Evolutionary conservation across 2,797 vertebrate species (phyloP).

Genomic region (Bradypus variegatus): DNA sequence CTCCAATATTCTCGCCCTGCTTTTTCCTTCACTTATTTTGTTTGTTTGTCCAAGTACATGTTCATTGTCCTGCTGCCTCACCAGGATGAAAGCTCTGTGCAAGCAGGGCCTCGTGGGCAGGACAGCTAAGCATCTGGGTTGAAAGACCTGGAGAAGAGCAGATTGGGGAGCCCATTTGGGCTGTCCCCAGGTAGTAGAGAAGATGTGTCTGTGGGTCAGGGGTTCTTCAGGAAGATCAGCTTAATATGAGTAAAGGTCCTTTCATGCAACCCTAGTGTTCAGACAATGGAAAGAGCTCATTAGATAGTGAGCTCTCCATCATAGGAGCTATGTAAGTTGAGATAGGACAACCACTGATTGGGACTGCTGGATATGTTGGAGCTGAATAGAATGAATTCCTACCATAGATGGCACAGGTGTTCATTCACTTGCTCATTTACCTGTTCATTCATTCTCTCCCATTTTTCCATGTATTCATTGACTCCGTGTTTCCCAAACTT

Average conservation of each 20-base stretch:
- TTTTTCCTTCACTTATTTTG: background rate
- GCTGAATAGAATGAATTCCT: background rate
- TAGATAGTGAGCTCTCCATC: background rate
- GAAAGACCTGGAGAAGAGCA: background rate
- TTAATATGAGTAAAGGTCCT: background rate
- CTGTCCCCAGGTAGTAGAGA: background rate
- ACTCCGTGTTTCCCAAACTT: background rate
- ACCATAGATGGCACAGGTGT: background rate
- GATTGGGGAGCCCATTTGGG: too few species aligned
- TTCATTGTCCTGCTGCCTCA: background rate
- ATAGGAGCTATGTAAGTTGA: background rate
- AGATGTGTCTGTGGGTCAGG: background rate
- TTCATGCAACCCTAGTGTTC: background rate
- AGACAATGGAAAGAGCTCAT: background rate
- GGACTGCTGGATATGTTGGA: background rate
- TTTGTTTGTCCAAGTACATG: background rate
- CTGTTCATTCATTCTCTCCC: background rate
- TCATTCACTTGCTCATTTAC: background rate
- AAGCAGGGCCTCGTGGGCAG: background rate
- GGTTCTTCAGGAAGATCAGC: background rate
- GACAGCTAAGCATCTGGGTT: background rate
- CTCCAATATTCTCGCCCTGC: background rate
- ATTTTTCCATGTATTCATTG: background rate
- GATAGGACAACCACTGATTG: background rate
- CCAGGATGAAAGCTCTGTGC: background rate